Conservation (phyloP, 2,888 invertebrate genomes). For the Nowickia ferox region DNA sequence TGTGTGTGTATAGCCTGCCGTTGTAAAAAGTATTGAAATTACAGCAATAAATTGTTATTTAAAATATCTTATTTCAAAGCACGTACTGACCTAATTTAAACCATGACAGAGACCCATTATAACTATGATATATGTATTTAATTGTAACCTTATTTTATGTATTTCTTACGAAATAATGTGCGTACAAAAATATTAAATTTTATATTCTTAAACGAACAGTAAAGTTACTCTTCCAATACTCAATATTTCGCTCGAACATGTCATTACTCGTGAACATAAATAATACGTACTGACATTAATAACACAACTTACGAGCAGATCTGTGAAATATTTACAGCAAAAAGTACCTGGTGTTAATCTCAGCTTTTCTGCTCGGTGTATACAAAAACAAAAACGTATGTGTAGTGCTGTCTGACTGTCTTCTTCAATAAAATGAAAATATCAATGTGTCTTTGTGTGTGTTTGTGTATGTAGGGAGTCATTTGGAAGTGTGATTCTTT, state of each 20-base stretch:
- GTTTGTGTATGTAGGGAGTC: background rate
- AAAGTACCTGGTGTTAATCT: constrained; percentile 23
- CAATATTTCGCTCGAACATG: constrained; percentile 48
- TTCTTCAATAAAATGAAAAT: constrained; percentile 10
- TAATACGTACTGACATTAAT: constrained; percentile 26
- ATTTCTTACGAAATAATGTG: background rate
- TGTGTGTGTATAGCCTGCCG: no score
- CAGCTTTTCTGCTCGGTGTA: constrained; percentile 18
- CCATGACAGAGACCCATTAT: background rate
- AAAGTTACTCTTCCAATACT: constrained; percentile 35
- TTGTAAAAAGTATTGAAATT: no score
- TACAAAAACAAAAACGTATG: background rate
- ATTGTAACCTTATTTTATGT: constrained; percentile 3
- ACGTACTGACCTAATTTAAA: constrained; percentile 25
- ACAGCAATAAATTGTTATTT: no score
- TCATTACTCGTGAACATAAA: constrained; percentile 46
- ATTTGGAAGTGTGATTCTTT: constrained; percentile 37
- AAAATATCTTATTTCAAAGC: background rate
- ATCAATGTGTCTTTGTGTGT: constrained; percentile 6
- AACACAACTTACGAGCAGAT: constrained; percentile 30
- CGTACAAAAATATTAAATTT: background rate
- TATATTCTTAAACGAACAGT: background rate
- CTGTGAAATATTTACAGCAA: constrained; percentile 23
- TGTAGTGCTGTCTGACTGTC: background rate
- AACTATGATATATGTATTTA: constrained; percentile 23